Base-by-base conservation (phyloP, 1,140 invertebrate species). In the Atta texana region DNA sequence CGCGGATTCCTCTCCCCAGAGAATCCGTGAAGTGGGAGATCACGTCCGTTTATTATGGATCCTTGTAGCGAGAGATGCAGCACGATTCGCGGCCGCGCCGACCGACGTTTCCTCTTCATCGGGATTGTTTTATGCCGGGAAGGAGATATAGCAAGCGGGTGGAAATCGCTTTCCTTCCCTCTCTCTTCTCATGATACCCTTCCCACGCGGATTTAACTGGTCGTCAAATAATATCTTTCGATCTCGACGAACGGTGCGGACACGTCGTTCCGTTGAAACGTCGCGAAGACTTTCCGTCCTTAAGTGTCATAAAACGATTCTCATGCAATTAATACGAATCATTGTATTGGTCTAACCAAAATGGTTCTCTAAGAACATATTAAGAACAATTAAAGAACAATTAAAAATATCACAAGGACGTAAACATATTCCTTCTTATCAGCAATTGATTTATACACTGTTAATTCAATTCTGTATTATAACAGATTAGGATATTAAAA, bases 1-100 rank as follows among this genome's bases (percentile, higher is more conserved):
- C 87, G 63, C 64, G 77, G 82, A 91, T 88, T 88, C 89, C 78
- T 74, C 80, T 80, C 55, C 55, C 55, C 87, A 28, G 69, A 87
- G 89, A 53, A 85, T 66, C 44, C 89, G 68, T 78, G 75, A 82
- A 84, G 61, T 59, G 24, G 44, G 39, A 86, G 84, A 91, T 91
- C 89, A 61, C 89, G 74, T 76, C 74, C 90, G 90, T 91, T 91
- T 91, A 90, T 90, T 89, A 90, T 87, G 68, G 89, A 88, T 88
- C 89, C 86, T 76, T 71, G 88, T 86, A 61, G 31, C 82, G 66
- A 61, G 72, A 57, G 76, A 87, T 87, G 88, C 88, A 77, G 39
- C 44, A 66, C 85, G 77, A 89, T 77, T 87, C 88, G 88, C 84
- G 75, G 59, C 51, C 59, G 53, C 61, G 63, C 44, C 71, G 51